Evolutionary conservation across 2,888 invertebrate species (phyloP).

Genomic region (Dolomedes plantarius): DNA sequence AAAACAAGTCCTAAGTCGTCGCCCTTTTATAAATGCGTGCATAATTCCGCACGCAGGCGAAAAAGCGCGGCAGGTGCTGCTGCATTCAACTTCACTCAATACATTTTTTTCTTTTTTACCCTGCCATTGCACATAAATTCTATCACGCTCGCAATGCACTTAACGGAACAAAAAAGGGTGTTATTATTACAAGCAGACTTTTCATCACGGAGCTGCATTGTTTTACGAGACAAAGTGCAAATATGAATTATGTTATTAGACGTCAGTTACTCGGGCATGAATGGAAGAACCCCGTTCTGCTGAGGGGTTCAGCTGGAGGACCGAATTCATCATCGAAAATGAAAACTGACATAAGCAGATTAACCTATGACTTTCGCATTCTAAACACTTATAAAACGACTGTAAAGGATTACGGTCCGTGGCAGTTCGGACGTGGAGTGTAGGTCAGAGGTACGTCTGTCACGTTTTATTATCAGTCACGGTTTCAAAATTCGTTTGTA

Average conservation of each 20-base stretch:
- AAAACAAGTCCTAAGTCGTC: too few species aligned
- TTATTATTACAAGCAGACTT: neutral
- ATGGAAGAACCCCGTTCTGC: neutral
- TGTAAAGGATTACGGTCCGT: neutral
- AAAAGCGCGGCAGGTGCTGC: too few species aligned
- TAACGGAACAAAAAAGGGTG: neutral
- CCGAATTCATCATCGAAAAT: neutral
- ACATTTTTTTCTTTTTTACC: too few species aligned
- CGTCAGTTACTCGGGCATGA: neutral
- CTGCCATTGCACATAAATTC: too few species aligned
- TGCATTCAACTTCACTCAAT: too few species aligned
- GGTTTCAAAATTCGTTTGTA: neutral
- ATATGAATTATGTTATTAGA: neutral
- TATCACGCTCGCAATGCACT: too few species aligned
- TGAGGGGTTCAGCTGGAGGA: neutral
- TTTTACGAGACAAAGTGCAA: neutral
- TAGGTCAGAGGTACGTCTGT: neutral
- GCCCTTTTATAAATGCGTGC: too few species aligned
- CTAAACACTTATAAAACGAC: neutral
- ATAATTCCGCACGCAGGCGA: too few species aligned
- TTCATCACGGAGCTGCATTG: neutral
- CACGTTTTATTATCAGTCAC: slow-evolving; percentile 2
- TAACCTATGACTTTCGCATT: neutral
- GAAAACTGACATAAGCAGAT: slow-evolving; percentile 8
- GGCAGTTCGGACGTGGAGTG: too few species aligned